Percentiles rank a stretch among this genome's conserved stretches.
phyloP scores from a whole-genome alignment of 2,888 invertebrate species.

The Noctua janthina region DNA sequence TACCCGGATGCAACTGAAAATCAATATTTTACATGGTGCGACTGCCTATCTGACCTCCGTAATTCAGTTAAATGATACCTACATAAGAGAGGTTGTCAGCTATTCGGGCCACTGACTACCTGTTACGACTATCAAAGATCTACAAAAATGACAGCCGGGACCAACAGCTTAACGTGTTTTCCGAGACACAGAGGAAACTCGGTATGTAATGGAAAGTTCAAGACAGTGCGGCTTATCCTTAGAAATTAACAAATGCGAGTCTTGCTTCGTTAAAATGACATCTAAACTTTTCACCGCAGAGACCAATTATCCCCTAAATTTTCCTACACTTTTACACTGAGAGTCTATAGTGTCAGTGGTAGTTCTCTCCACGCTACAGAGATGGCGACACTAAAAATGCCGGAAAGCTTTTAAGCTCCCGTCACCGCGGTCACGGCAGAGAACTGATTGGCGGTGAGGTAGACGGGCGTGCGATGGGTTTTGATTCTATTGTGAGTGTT shows the following conservation, averaged over 20 bases:
- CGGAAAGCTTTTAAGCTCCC: conserved; percentile 82
- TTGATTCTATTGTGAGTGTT: neutral
- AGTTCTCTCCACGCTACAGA: conserved; percentile 47
- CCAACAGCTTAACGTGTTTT: neutral
- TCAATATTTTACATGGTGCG: neutral
- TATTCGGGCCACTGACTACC: neutral
- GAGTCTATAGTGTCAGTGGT: conserved; percentile 59
- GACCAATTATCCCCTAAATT: conserved; percentile 31
- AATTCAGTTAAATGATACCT: neutral
- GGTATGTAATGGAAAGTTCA: neutral
- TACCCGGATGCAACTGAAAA: neutral
- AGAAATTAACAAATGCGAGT: too few species aligned
- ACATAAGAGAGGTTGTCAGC: neutral
- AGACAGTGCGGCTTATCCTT: too few species aligned
- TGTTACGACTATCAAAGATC: neutral
- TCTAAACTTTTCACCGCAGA: conserved; percentile 3
- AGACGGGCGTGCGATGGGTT: conserved; percentile 49
- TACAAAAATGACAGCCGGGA: neutral
- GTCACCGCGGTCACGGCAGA: conserved; percentile 72
- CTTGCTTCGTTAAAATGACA: neutral
- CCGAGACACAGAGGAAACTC: neutral
- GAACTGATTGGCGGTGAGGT: conserved; percentile 64
- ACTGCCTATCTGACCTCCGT: neutral
- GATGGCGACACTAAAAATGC: conserved; percentile 76
- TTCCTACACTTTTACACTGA: conserved; percentile 9